A percentile compares a stretch with the other conserved stretches of the same genome.
Conservation (phyloP, 2,797 vertebrate species). For the Acanthis flammea region DNA sequence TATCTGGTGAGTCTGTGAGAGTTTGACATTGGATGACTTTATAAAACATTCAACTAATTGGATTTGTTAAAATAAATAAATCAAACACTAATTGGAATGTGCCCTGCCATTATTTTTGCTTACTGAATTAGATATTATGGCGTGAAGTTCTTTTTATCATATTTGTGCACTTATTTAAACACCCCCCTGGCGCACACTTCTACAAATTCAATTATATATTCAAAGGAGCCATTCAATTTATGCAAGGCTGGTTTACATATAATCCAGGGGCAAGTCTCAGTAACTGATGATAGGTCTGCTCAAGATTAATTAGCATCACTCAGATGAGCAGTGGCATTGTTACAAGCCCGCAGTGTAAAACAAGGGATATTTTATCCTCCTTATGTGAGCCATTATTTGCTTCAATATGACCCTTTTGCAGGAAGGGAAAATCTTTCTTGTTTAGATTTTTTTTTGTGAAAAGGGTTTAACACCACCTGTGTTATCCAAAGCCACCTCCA, state of each 20-base stretch:
- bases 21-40: slow-evolving; percentile 82
- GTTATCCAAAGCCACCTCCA: not conserved
- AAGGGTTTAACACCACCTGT: not conserved
- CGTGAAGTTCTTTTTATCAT: slow-evolving; percentile 80
- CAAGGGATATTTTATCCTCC: slow-evolving; percentile 44
- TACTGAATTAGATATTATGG: slow-evolving; percentile 80
- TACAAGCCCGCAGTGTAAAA: slow-evolving; percentile 30
- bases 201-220: slow-evolving; percentile 82
- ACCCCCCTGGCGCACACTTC: slow-evolving; percentile 75
- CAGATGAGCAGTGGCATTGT: slow-evolving; percentile 63
- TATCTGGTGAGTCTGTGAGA: slow-evolving; percentile 58
- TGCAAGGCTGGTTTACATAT: slow-evolving; percentile 79
- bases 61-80: slow-evolving; percentile 83
- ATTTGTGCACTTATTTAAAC: slow-evolving; percentile 82
- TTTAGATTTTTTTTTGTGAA: not conserved
- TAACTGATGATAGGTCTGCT: slow-evolving; percentile 68
- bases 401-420: slow-evolving; percentile 2
- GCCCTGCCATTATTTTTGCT: slow-evolving; percentile 81
- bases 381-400: not conserved
- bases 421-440: not conserved
- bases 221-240: slow-evolving; percentile 76
- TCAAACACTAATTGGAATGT: slow-evolving; percentile 80
- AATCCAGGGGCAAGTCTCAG: slow-evolving; percentile 71
- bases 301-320: slow-evolving; percentile 74
- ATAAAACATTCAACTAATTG: slow-evolving; percentile 81